Conservation (phyloP, 2,113 vertebrate genomes). For the Falco punctatus region DNA sequence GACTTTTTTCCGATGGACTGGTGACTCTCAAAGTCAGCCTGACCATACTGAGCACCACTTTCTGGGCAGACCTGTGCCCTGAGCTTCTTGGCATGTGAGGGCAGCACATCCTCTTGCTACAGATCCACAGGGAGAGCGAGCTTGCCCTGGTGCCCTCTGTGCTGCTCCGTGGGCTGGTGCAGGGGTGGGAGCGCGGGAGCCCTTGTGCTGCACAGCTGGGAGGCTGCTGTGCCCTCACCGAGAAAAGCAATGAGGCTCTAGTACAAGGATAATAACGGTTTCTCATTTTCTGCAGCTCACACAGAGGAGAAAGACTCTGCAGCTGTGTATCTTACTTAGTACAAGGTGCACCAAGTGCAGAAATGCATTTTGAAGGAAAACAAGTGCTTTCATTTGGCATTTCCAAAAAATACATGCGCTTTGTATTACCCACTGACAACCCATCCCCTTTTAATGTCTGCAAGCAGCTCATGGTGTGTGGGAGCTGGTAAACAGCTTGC, state of each 20-base stretch:
- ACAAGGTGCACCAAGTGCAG: not conserved
- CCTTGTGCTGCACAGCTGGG: fast-evolving
- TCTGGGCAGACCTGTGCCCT: fast-evolving
- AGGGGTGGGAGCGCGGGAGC: not conserved
- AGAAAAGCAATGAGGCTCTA: not conserved
- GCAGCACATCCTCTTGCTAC: not conserved
- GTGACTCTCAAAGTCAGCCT: not conserved
- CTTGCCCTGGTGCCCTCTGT: not conserved
- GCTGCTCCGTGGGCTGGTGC: not conserved
- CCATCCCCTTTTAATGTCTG: not conserved
- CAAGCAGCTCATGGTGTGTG: not conserved
- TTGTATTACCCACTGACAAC: not conserved
- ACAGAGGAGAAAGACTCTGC: not conserved
- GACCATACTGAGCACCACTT: not conserved
- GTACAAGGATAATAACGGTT: not conserved
- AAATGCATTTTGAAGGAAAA: not conserved
- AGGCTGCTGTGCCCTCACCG: not conserved
- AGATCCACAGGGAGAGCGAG: not conserved
- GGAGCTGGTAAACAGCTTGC: not conserved
- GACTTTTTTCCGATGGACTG: not conserved
- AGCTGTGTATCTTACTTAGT: not conserved
- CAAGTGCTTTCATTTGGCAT: not conserved
- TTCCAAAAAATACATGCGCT: not conserved
- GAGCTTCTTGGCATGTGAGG: fast-evolving
- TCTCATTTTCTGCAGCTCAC: not conserved